Evolutionary conservation across 2,797 vertebrate species (phyloP).

Genomic region (Phoebastria nigripes): DNA sequence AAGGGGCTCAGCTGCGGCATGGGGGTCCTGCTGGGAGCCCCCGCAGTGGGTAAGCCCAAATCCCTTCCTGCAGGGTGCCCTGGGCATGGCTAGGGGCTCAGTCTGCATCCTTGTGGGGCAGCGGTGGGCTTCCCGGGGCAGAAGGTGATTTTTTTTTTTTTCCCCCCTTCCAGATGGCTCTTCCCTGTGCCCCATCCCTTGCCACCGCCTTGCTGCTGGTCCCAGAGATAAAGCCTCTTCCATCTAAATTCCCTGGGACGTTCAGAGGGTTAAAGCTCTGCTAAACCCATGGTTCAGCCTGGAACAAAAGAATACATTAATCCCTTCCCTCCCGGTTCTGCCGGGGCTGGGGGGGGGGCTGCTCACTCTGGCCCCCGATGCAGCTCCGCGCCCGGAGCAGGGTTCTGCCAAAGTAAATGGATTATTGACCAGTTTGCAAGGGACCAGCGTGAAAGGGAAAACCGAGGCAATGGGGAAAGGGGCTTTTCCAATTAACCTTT

Average conservation of each 20-base stretch:
- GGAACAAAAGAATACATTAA: constrained; percentile 43
- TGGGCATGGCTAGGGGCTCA: background rate
- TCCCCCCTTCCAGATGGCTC: background rate
- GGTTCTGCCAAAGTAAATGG: constrained; percentile 18
- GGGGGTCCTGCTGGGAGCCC: background rate
- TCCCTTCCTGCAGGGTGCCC: background rate
- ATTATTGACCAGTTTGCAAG: constrained; percentile 37
- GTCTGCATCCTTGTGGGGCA: background rate
- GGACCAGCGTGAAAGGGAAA: background rate
- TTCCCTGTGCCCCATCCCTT: background rate
- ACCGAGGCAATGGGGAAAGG: background rate
- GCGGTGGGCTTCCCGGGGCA: fast-evolving
- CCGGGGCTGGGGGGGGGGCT: fast-evolving
- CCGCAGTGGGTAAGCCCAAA: background rate
- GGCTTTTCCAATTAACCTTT: constrained; percentile 47
- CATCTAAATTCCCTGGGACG: background rate
- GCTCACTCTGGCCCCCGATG: background rate
- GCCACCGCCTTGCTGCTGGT: background rate
- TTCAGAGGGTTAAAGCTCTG: background rate
- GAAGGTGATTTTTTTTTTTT: background rate
- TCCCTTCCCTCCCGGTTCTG: background rate
- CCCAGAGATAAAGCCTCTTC: background rate
- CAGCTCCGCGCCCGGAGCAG: background rate
- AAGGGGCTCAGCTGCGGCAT: background rate
- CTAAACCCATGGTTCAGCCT: background rate